A percentile compares a stretch with the other conserved stretches of the same genome.
phyloP scores from a whole-genome alignment of 2,113 vertebrate species.

The Heloderma charlesbogerti region DNA sequence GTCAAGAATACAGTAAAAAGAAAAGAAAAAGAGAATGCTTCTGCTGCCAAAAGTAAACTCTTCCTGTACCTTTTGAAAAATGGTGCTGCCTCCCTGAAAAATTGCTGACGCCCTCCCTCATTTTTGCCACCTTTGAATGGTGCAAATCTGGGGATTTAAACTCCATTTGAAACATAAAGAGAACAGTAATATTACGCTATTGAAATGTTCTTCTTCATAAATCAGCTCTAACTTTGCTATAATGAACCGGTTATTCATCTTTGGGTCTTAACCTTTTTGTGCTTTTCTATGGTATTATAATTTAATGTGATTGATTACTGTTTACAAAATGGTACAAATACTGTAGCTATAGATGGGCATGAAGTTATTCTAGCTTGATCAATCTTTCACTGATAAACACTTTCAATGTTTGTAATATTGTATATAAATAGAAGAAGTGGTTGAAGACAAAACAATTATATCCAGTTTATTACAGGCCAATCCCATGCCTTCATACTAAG shows the following conservation, averaged over 20 bases:
- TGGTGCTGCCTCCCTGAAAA: too few species aligned
- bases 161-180: too few species aligned
- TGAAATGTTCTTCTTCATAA: not conserved
- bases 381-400: not conserved
- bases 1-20: too few species aligned
- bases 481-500: too few species aligned
- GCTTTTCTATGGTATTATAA: not conserved
- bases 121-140: too few species aligned
- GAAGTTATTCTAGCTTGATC: not conserved
- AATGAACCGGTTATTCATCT: not conserved
- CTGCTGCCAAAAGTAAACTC: too few species aligned
- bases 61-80: too few species aligned
- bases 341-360: not conserved
- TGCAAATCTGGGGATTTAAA: too few species aligned
- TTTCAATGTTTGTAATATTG: not conserved
- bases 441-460: not conserved
- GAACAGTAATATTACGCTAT: not conserved
- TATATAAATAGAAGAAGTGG: not conserved
- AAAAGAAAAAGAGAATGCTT: too few species aligned
- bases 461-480: not conserved
- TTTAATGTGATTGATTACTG: rapidly evolving
- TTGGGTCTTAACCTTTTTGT: not conserved
- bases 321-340: not conserved
- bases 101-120: too few species aligned
- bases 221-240: not conserved